phyloP scores from a whole-genome alignment of 2,113 vertebrate genomes.

The Gulo gulo region DNA sequence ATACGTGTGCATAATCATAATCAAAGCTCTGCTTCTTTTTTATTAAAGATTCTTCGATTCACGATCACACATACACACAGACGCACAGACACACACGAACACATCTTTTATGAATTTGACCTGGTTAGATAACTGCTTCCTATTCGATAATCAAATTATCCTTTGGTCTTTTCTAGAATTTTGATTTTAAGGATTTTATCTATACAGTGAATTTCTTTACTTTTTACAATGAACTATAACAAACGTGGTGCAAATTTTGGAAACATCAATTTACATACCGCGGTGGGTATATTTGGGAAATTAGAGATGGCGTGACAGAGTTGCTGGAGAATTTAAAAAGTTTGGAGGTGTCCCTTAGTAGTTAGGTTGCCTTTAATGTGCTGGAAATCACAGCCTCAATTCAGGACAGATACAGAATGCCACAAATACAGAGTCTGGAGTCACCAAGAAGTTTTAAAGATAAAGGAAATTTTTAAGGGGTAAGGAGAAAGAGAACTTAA shows the following conservation, averaged over 20 bases:
- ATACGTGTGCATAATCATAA: background rate
- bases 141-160: background rate
- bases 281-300: background rate
- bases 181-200: background rate
- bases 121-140: background rate
- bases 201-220: background rate
- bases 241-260: background rate
- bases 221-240: background rate
- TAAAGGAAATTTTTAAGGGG: background rate
- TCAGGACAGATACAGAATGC: background rate
- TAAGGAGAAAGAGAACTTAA: background rate
- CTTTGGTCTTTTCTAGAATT: background rate
- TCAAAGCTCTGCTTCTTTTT: background rate
- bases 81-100: background rate
- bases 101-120: background rate
- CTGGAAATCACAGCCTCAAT: background rate
- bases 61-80: background rate
- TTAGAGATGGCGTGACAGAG: background rate
- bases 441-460: background rate
- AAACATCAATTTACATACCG: background rate
- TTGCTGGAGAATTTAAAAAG: background rate
- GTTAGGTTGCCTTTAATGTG: background rate
- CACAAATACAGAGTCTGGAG: background rate
- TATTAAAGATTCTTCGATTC: background rate
- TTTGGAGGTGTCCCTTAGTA: background rate